Percentiles rank a stretch among this genome's conserved stretches.
Conservation (phyloP, 2,113 vertebrate species). For the Microcebus lehilahytsara region DNA sequence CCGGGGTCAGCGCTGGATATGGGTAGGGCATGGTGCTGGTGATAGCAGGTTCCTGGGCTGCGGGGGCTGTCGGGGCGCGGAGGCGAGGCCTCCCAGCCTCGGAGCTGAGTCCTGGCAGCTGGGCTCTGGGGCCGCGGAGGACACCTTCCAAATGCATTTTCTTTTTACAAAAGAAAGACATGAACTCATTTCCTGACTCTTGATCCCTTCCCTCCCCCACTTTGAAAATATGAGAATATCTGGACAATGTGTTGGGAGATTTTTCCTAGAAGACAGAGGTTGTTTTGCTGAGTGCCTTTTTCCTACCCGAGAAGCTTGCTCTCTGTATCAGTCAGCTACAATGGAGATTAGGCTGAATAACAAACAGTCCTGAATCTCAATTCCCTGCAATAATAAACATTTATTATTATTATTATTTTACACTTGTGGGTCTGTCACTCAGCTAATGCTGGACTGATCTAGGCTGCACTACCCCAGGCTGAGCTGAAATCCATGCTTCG, state of each 20-base stretch:
- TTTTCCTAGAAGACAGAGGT: background rate
- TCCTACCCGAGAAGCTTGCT: fast-evolving
- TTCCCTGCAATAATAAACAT: too few species aligned
- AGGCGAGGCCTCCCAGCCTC: too few species aligned
- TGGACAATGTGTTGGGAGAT: too few species aligned
- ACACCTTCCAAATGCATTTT: too few species aligned
- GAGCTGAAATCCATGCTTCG: fast-evolving
- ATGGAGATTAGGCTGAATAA: background rate
- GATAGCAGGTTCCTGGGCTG: constrained; percentile 8
- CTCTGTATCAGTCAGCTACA: background rate
- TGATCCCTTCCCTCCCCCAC: too few species aligned
- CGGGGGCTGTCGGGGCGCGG: too few species aligned
- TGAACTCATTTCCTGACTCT: background rate
- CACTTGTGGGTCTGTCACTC: background rate
- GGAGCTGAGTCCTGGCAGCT: too few species aligned
- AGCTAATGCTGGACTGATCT: fast-evolving
- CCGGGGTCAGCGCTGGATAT: constrained; percentile 91
- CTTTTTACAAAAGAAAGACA: background rate
- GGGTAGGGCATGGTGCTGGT: constrained; percentile 87
- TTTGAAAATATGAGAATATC: background rate
- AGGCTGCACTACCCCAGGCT: background rate
- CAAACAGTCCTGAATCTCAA: background rate
- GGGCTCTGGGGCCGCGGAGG: too few species aligned
- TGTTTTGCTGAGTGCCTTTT: too few species aligned
- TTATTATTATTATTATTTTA: background rate